Evolutionary conservation across 2,888 invertebrate species (phyloP).

Genomic region (Clanis bilineata): DNA sequence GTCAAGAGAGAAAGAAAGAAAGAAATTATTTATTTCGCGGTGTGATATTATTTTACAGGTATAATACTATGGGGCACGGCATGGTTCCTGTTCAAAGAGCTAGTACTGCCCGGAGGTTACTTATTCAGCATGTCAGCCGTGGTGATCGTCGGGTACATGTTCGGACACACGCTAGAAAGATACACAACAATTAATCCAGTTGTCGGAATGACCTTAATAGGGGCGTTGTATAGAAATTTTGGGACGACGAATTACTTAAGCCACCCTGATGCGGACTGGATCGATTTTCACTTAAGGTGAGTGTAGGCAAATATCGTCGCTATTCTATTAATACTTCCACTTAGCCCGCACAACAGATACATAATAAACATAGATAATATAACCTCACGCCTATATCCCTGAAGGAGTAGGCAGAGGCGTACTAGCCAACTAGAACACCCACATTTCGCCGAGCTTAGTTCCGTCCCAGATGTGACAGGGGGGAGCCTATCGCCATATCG

Average conservation of each 20-base stretch:
- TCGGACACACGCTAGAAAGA: conserved; percentile 68
- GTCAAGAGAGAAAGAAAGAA: too few relatives aligned
- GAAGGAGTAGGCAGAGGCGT: too few relatives aligned
- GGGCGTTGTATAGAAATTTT: conserved; percentile 64
- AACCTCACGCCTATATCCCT: too few relatives aligned
- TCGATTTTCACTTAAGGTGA: conserved; percentile 75
- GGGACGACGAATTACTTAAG: conserved; percentile 59
- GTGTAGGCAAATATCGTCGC: conserved; percentile 14
- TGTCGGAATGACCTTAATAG: conserved; percentile 71
- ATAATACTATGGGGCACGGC: conserved; percentile 62
- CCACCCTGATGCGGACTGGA: conserved; percentile 53
- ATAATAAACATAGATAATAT: too few relatives aligned
- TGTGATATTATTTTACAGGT: conserved; percentile 47
- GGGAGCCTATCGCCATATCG: too few relatives aligned
- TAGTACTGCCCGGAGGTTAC: conserved; percentile 56
- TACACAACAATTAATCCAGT: conserved; percentile 66
- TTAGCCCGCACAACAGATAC: too few relatives aligned
- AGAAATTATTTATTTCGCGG: not conserved
- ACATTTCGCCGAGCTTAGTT: too few relatives aligned
- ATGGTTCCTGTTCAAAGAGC: conserved; percentile 63
- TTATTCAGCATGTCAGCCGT: conserved; percentile 63
- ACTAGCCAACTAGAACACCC: too few relatives aligned
- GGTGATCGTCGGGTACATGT: conserved; percentile 59
- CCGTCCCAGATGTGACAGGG: too few relatives aligned
- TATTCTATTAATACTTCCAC: too few relatives aligned